Evolutionary conservation across 2,888 invertebrate species (phyloP).

Genomic region (Alentia gelatinosa): DNA sequence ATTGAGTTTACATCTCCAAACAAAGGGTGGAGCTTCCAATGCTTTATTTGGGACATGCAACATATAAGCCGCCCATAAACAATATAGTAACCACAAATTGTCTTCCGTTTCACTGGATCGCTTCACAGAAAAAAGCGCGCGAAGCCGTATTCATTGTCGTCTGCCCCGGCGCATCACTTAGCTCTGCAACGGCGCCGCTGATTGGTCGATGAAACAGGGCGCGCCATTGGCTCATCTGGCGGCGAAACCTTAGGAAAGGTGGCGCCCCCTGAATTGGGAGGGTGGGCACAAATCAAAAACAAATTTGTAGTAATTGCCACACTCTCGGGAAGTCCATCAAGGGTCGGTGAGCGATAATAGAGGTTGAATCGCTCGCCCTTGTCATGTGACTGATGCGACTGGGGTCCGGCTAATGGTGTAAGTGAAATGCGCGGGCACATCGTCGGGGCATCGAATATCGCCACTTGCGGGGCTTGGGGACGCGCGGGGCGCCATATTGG

Average conservation of each 20-base stretch:
- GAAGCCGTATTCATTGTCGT: background rate
- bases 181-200: background rate
- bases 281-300: slow-evolving; percentile 37
- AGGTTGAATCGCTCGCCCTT: background rate
- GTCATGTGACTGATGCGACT: background rate
- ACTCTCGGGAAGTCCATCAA: slow-evolving; percentile 41
- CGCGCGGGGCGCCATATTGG: background rate
- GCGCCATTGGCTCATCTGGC: slow-evolving; percentile 1
- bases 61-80: no score
- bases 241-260: background rate
- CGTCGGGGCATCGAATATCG: slow-evolving; percentile 10
- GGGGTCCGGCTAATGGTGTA: background rate
- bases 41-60: no score
- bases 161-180: background rate
- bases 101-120: no score
- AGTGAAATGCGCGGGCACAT: slow-evolving; percentile 38
- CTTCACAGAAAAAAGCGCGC: no score
- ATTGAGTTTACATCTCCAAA: no score
- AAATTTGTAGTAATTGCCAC: slow-evolving; percentile 45
- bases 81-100: no score
- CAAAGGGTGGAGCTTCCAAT: no score
- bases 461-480: slow-evolving; percentile 42
- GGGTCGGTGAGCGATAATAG: slow-evolving; percentile 38
- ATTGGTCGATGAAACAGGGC: background rate
- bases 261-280: background rate